Percentiles rank a stretch among this genome's conserved stretches.
These are phyloP conservation scores for Diacarnus erythraeanus DNA, from an alignment of 37 sponge, comb jelly and placozoan genomes.

Conservation along the genomic window DNA sequence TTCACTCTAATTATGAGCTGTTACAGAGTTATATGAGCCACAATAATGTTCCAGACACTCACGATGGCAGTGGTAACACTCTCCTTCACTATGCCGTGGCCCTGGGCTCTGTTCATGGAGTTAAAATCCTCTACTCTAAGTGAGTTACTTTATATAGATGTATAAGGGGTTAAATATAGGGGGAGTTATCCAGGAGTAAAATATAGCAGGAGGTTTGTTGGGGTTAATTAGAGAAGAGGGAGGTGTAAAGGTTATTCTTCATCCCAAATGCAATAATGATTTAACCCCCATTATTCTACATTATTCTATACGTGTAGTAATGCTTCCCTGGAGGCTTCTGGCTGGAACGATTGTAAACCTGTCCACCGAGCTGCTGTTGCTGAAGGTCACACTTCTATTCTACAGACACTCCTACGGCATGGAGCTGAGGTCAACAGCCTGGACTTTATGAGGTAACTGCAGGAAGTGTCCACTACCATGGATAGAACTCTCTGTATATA, in stretches of 20 bases:
- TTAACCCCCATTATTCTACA: neutral
- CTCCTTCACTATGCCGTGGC: constrained; percentile 76
- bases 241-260: too few species aligned
- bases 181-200: too few species aligned
- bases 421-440: constrained; percentile 50
- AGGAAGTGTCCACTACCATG: too few species aligned
- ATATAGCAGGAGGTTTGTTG: too few species aligned
- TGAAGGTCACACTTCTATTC: constrained; percentile 40
- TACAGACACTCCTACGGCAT: constrained; percentile 45
- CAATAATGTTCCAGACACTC: neutral
- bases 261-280: neutral
- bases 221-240: too few species aligned
- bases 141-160: too few species aligned
- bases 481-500: too few species aligned
- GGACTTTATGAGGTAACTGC: constrained; percentile 41
- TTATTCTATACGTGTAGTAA: neutral
- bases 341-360: constrained; percentile 46
- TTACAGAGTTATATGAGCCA: constrained; percentile 25
- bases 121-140: constrained; percentile 45
- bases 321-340: constrained; percentile 43
- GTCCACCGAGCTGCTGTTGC: constrained; percentile 63
- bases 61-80: constrained; percentile 56
- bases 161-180: too few species aligned
- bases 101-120: constrained; percentile 20
- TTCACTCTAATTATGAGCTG: neutral